These are phyloP conservation scores for Chrysogorgia sp. DNA, from an alignment of 92 coral and sea anemone species.

Conservation along the genomic window DNA sequence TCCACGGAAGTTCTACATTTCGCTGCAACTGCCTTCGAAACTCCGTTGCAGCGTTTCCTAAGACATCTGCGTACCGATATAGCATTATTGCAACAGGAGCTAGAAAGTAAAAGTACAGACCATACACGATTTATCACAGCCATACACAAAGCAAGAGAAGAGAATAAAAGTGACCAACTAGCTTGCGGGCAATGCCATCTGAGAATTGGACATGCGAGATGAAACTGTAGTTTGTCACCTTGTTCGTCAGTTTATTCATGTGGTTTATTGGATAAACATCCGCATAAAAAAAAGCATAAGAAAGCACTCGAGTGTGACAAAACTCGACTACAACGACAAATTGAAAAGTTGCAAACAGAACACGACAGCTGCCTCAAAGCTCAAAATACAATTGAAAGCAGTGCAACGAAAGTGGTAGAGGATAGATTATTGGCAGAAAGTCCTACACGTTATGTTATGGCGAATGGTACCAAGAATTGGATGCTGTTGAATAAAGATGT, in stretches of 20 bases:
- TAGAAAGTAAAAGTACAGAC: too few relatives aligned
- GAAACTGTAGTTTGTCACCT: constrained; percentile 38
- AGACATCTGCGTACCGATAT: constrained; percentile 12
- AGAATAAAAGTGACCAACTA: not conserved
- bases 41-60: constrained; percentile 27
- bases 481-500: constrained; percentile 49
- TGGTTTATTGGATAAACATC: constrained; percentile 33
- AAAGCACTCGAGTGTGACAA: constrained; percentile 26
- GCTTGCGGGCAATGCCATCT: constrained; percentile 33
- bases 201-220: constrained; percentile 21
- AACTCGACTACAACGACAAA: constrained; percentile 6
- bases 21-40: constrained; percentile 13
- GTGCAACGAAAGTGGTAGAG: constrained; percentile 33
- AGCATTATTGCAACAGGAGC: not conserved
- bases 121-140: too few relatives aligned
- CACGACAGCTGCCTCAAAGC: constrained; percentile 24
- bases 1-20: too few relatives aligned
- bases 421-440: constrained; percentile 44
- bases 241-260: constrained; percentile 24
- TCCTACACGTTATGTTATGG: constrained; percentile 40
- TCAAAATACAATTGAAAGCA: not conserved
- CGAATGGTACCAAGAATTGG: constrained; percentile 45
- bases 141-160: too few relatives aligned
- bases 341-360: constrained; percentile 22
- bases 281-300: constrained; percentile 12